Percentiles rank a stretch among this genome's conserved stretches.
These are phyloP conservation scores for Parthenolecanium corni DNA, from an alignment of 2,888 invertebrate genomes.

Conservation along the genomic window DNA sequence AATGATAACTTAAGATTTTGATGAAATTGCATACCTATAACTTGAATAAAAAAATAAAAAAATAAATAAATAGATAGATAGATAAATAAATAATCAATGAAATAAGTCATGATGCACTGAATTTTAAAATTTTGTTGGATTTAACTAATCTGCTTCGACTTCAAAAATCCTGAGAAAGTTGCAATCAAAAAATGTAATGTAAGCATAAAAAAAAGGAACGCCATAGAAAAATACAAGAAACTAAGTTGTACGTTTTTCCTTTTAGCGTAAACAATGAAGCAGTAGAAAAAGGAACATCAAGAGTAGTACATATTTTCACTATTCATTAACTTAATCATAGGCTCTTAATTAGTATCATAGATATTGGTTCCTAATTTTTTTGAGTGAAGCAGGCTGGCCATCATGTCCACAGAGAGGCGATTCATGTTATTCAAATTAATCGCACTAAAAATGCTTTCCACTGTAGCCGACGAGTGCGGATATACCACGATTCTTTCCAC, in stretches of 20 bases:
- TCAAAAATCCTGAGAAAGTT: conserved; percentile 2
- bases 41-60: background rate
- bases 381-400: conserved; percentile 2
- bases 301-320: conserved; percentile 5
- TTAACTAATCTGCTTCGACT: conserved; percentile 3
- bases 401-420: conserved; percentile 1
- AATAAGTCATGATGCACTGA: background rate
- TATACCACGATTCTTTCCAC: conserved; percentile 1
- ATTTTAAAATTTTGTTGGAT: background rate
- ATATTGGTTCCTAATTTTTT: conserved; percentile 1
- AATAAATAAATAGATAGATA: too few relatives aligned
- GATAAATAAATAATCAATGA: background rate
- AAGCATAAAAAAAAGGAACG: conserved; percentile 4
- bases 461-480: conserved; percentile 7
- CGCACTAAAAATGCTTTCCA: conserved; percentile 4
- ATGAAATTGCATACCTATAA: conserved; percentile 5
- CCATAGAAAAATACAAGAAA: conserved; percentile 7
- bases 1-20: background rate
- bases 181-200: too few relatives aligned
- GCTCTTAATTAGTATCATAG: conserved; percentile 5
- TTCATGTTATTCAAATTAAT: conserved; percentile 4
- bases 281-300: conserved; percentile 7
- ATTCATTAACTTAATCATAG: conserved; percentile 6
- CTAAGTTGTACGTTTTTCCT: conserved; percentile 5
- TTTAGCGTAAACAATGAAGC: conserved; percentile 2